Base-by-base conservation (phyloP, 2,797 vertebrate genomes). In the Capromys pilorides region DNA sequence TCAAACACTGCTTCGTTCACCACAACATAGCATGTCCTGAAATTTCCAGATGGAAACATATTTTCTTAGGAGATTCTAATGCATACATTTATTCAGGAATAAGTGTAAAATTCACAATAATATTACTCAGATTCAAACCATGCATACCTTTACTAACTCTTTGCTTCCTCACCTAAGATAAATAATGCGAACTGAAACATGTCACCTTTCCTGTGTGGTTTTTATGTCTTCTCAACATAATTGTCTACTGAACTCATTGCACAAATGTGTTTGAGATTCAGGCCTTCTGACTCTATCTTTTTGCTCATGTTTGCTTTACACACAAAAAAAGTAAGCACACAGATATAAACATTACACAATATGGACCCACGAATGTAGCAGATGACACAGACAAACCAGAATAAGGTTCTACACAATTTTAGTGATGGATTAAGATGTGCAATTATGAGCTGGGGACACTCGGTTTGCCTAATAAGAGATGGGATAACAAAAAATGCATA, bases 401-500 rank as follows among this genome's bases (percentile, higher is more conserved):
- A 59, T 39, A 10, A 59, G 18, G 57, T 6, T 21, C 0, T 1
- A 24, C 0, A 1, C 18, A 36, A 57, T 22, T 36, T 21, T 36
- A 36, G n/a, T 71, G n/a, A 22, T 21, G 33, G 31, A 14, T n/a
- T n/a, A 67, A 33, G 6, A 67, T 67, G 6, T 67, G 4, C 18
- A 33, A n/a, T 67, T n/a, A 16, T 67, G 33, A n/a, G 13, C 11
- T 67, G 16, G 18, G 9, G 71, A 21, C 6, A 6, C 51, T 66
- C 26, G 11, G 0, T 59, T 8, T 21, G n/a, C 8, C 21, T 26
- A 31, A 19, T 28, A 6, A 73, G 7, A 31, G 4, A 21, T 7
- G 0, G 16, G 26, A 9, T 31, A 16, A 22, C 21, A 19, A 0
- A 21, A 5, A 21, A 41, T 73, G 9, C 2, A 31, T 5, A 21